Evolutionary conservation across 2,888 invertebrate genomes (phyloP).

Genomic region (Nineta flava): DNA sequence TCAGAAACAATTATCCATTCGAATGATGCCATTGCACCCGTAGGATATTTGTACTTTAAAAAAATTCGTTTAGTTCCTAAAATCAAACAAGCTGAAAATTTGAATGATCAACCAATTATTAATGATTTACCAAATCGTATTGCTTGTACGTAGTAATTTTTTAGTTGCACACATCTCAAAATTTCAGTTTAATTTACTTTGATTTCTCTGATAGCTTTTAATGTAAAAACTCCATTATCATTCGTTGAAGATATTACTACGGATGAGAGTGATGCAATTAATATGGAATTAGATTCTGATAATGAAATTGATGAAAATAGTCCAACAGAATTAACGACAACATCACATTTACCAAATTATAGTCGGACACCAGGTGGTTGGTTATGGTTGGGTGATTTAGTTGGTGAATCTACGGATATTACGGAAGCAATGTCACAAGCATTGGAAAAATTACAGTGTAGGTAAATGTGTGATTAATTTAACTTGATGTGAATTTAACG

Average conservation of each 20-base stretch:
- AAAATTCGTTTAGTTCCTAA: constrained; percentile 64
- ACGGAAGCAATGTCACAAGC: constrained; percentile 52
- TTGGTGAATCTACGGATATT: constrained; percentile 49
- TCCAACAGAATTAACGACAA: background rate
- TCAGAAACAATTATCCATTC: constrained; percentile 78
- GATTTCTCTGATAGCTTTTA: too few relatives aligned
- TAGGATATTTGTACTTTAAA: constrained; percentile 81
- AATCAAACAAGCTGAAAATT: constrained; percentile 25
- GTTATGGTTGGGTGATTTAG: constrained; percentile 70
- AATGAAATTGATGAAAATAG: constrained; percentile 3
- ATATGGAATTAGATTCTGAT: constrained; percentile 19
- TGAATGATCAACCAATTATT: too few relatives aligned
- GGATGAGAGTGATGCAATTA: constrained; percentile 2
- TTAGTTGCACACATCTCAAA: constrained; percentile 13
- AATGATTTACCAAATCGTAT: too few relatives aligned
- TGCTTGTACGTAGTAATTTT: too few relatives aligned
- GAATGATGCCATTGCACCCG: constrained; percentile 85
- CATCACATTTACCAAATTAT: background rate
- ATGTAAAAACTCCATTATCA: constrained; percentile 11
- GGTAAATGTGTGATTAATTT: constrained; percentile 30
- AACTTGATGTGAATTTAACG: background rate
- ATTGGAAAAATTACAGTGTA: constrained; percentile 63
- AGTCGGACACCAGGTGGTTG: constrained; percentile 48
- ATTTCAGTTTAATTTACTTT: too few relatives aligned
- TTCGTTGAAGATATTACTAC: constrained; percentile 24